phyloP scores from a whole-genome alignment of 2,797 vertebrate species.

The Chaenodraco wilsoni region DNA sequence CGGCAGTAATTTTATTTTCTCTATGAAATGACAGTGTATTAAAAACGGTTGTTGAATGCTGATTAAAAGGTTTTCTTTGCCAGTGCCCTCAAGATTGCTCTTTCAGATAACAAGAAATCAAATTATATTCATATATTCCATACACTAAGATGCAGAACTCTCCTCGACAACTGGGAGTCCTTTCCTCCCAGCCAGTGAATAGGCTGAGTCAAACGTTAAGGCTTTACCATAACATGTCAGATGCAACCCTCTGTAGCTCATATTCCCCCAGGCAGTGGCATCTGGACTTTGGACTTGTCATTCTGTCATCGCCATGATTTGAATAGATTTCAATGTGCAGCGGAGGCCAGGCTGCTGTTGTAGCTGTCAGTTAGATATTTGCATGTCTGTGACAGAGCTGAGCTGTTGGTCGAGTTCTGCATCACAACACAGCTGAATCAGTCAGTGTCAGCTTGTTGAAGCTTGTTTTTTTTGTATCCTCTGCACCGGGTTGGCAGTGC shows the following conservation, averaged over 20 bases:
- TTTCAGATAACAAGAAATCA: slow-evolving; percentile 13
- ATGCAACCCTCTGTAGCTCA: slow-evolving; percentile 13
- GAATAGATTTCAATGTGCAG: slow-evolving; percentile 74
- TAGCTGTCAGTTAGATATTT: slow-evolving; percentile 69
- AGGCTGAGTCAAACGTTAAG: slow-evolving; percentile 16
- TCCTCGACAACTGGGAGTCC: background rate
- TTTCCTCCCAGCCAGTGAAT: slow-evolving; percentile 15
- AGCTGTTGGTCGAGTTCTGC: slow-evolving; percentile 41
- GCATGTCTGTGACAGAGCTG: slow-evolving; percentile 56
- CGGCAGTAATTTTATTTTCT: slow-evolving; percentile 10
- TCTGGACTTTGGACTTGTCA: slow-evolving; percentile 35
- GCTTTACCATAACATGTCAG: slow-evolving; percentile 23
- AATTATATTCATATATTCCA: slow-evolving; percentile 24
- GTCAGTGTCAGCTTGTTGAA: slow-evolving; percentile 45
- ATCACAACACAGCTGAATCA: slow-evolving; percentile 45
- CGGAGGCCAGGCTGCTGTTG: slow-evolving; percentile 34
- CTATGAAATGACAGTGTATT: slow-evolving; percentile 19
- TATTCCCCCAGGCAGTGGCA: background rate
- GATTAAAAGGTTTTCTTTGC: slow-evolving; percentile 26
- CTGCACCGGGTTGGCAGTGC: background rate
- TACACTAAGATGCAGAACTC: background rate
- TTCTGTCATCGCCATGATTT: slow-evolving; percentile 55
- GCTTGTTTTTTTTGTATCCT: background rate
- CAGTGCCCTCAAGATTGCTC: slow-evolving; percentile 2
- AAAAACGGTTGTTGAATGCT: slow-evolving; percentile 21